Percentiles rank a stretch among this genome's conserved stretches.
Conservation (phyloP, 92 coral and sea anemone species). For the Virgularia gustaviana region DNA sequence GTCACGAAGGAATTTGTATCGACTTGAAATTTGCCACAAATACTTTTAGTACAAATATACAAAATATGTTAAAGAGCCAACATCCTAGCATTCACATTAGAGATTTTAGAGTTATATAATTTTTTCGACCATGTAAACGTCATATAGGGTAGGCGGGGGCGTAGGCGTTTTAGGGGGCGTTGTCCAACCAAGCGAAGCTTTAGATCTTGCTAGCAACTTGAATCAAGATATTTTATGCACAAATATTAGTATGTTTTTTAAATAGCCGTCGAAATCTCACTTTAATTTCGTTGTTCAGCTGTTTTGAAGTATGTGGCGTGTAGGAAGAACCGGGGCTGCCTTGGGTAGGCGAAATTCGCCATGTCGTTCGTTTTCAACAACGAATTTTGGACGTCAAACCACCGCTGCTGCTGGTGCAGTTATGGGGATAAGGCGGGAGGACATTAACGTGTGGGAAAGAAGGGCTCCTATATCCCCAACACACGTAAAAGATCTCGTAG, state of each 20-base stretch:
- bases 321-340: neutral
- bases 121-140: no score
- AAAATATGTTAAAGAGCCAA: no score
- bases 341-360: neutral
- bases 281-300: neutral
- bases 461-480: conserved; percentile 92
- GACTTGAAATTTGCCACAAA: no score
- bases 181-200: no score
- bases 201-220: no score
- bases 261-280: neutral
- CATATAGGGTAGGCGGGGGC: no score
- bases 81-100: no score
- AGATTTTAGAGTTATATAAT: no score
- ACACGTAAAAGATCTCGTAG: conserved; percentile 86
- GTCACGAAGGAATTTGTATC: no score
- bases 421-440: conserved; percentile 97
- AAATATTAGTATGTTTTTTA: neutral
- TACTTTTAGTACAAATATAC: no score
- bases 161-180: no score
- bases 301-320: conserved; percentile 24
- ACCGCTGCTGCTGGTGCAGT: conserved; percentile 37
- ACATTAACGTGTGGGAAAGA: conserved; percentile 97
- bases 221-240: neutral
- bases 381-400: no score
- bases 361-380: conserved; percentile 1